Evolutionary conservation across 2,888 invertebrate species (phyloP).

Genomic region (Dicycla oo): DNA sequence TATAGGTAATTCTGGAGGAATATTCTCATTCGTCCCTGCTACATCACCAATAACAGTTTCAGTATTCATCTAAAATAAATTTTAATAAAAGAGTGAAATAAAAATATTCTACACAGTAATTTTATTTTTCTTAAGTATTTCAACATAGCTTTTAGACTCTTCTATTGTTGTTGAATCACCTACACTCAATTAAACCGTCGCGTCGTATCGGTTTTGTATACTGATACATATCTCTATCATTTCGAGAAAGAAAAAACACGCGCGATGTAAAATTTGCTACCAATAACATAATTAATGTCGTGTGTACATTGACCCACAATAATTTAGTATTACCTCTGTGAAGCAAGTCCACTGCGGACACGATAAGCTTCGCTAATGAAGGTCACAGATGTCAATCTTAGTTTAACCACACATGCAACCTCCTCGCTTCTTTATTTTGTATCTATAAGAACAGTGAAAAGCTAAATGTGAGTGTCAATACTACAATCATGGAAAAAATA

Average conservation of each 20-base stretch:
- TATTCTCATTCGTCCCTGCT: conserved; percentile 61
- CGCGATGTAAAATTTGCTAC: conserved; percentile 16
- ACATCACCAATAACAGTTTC: conserved; percentile 82
- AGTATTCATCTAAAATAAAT: conserved; percentile 79
- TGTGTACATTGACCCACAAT: conserved; percentile 71
- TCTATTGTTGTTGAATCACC: background rate
- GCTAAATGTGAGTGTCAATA: conserved; percentile 54
- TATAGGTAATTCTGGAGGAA: conserved; percentile 78
- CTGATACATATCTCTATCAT: conserved; percentile 38
- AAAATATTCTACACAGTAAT: background rate
- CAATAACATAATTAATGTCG: conserved; percentile 7
- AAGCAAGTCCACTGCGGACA: conserved; percentile 63
- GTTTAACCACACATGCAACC: conserved; percentile 57
- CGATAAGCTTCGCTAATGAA: conserved; percentile 85
- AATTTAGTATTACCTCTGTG: conserved; percentile 59
- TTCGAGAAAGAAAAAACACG: conserved; percentile 31
- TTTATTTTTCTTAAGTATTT: conserved; percentile 9
- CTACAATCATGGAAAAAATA: conserved; percentile 94
- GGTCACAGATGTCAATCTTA: conserved; percentile 85
- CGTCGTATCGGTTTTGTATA: background rate
- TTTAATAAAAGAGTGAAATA: conserved; percentile 6
- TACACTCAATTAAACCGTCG: background rate
- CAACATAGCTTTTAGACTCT: conserved; percentile 6
- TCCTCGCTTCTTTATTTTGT: conserved; percentile 52
- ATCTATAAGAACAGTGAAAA: conserved; percentile 37